These are phyloP conservation scores for Luperina testacea DNA, from an alignment of 2,888 invertebrate genomes.

Conservation along the genomic window DNA sequence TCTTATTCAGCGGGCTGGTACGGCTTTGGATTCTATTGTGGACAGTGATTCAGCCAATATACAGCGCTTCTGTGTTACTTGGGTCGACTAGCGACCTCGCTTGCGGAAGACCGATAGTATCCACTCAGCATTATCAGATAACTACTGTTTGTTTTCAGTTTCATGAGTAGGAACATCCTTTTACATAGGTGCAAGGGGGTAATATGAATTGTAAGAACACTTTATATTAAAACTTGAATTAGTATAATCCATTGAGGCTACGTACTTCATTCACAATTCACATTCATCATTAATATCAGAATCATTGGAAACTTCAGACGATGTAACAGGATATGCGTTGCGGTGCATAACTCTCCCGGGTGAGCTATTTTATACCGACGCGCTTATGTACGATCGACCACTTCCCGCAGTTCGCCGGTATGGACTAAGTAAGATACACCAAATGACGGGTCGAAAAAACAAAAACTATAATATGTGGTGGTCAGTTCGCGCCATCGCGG, in stretches of 20 bases:
- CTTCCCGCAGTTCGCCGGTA: not conserved
- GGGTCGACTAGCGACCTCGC: not conserved
- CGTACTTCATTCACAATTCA: not conserved
- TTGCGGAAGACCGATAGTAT: not conserved
- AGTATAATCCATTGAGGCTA: not conserved
- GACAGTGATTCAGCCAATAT: too few species aligned
- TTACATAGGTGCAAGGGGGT: not conserved
- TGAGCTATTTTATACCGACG: not conserved
- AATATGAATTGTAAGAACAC: not conserved
- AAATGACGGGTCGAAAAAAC: not conserved
- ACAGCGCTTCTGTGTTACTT: too few species aligned
- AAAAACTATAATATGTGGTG: too few species aligned
- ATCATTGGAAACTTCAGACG: not conserved
- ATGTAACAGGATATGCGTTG: constrained; percentile 11
- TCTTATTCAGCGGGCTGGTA: too few species aligned
- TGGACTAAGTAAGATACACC: not conserved
- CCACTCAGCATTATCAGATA: not conserved
- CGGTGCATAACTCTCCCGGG: not conserved
- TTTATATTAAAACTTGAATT: not conserved
- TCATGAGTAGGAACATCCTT: not conserved
- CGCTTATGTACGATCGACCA: not conserved
- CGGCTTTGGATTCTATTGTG: too few species aligned
- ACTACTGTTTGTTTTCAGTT: not conserved
- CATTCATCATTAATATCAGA: not conserved
- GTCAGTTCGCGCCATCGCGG: not conserved